Percentiles rank a stretch among this genome's conserved stretches.
Conservation (phyloP, 2,797 vertebrate genomes). For the Epinephelus awoara region DNA sequence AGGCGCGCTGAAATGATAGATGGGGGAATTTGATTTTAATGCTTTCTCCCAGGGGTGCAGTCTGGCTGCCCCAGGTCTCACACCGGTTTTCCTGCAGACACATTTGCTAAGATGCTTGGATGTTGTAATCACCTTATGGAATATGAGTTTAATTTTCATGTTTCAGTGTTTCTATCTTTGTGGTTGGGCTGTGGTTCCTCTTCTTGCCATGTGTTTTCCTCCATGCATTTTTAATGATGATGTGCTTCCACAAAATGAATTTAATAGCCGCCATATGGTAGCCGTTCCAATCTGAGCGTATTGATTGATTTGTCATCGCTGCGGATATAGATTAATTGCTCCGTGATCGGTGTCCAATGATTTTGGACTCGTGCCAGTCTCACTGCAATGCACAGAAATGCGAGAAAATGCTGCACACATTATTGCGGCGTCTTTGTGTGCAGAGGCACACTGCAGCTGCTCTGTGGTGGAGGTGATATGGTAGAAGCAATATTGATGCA, state of each 20-base stretch:
- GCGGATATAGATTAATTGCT: constrained; percentile 15
- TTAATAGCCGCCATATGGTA: constrained; percentile 34
- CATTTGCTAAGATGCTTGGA: constrained; percentile 23
- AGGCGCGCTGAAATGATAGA: constrained; percentile 60
- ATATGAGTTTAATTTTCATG: neutral
- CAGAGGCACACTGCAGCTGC: constrained; percentile 75
- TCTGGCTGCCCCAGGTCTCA: constrained; percentile 57
- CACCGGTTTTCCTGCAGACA: constrained; percentile 29
- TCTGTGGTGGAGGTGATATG: constrained; percentile 78
- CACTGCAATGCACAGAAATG: constrained; percentile 37
- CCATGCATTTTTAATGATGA: constrained; percentile 54
- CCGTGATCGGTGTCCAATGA: constrained; percentile 6
- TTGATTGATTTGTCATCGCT: constrained; percentile 37
- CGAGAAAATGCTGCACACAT: constrained; percentile 39
- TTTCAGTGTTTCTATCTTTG: constrained; percentile 14
- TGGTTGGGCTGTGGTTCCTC: neutral
- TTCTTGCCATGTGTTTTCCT: neutral
- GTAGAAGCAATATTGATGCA: constrained; percentile 84
- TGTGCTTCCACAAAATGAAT: constrained; percentile 30
- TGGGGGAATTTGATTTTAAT: constrained; percentile 71
- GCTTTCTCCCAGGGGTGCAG: constrained; percentile 63
- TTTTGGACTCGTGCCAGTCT: constrained; percentile 11
- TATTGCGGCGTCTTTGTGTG: constrained; percentile 76
- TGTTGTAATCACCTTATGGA: constrained; percentile 23
- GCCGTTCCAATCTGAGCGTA: constrained; percentile 16